phyloP scores from a whole-genome alignment of 2,888 invertebrate genomes.

The Patella depressa region DNA sequence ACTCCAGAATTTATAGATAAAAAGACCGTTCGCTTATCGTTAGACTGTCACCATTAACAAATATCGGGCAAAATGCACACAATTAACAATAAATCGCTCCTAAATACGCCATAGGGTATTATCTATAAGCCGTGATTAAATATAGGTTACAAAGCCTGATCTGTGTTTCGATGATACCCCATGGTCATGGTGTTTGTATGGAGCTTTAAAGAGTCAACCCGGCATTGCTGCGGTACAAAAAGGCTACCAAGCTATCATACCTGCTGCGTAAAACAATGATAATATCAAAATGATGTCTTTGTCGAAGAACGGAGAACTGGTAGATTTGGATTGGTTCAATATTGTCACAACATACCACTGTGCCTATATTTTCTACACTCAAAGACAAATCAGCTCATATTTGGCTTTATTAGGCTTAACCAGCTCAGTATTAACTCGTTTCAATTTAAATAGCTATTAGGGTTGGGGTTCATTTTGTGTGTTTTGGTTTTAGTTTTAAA shows the following conservation, averaged over 20 bases:
- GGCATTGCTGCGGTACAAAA: background rate
- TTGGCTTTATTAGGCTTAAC: conserved; percentile 6
- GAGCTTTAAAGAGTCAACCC: background rate
- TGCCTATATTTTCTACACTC: too few species aligned
- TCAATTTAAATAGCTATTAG: too few species aligned
- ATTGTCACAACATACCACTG: too few species aligned
- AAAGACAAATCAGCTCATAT: background rate
- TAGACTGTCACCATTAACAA: background rate
- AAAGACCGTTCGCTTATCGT: too few species aligned
- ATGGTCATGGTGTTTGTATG: background rate
- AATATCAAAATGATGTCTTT: background rate
- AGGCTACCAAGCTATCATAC: background rate
- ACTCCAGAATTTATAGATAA: too few species aligned
- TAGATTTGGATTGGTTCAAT: too few species aligned
- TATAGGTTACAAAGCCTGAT: background rate
- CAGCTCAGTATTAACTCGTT: background rate
- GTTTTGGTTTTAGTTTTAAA: too few species aligned
- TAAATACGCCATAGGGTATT: conserved; percentile 15
- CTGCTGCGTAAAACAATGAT: background rate
- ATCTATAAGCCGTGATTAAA: conserved; percentile 20
- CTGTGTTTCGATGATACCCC: background rate
- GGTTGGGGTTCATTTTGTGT: too few species aligned
- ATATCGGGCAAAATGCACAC: conserved; percentile 17
- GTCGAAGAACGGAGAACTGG: background rate
- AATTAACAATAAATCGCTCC: conserved; percentile 26